Base-by-base conservation (phyloP, 1,140 invertebrate species). In the Drosophila mauritiana region DNA sequence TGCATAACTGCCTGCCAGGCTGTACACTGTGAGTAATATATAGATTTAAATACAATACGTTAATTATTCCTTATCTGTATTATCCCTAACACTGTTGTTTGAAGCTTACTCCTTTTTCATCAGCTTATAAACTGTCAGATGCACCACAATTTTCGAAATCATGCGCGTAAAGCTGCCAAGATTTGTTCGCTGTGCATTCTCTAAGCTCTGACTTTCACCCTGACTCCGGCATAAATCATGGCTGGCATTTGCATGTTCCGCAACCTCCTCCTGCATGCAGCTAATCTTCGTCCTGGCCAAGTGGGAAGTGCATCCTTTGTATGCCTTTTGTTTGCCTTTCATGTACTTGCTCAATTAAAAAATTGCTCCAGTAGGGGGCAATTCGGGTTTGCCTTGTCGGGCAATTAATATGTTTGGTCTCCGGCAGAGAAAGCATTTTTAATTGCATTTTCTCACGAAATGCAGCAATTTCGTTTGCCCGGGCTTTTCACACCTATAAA, bases 291-390 rank as follows among this genome's bases (percentile, higher is more conserved):
- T 67, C 56, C 67, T 52, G 40, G 67, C 67, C 67, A 37, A 73
- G 46, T 46, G 67, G 62, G 51, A 80, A 80, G 72, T 80, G 79
- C 79, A 81, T 70, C 67, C 79, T 80, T 80, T 84, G 64, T 80
- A 58, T 54, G 81, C 78, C 73, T 68, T 69, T 78, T 82, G 75
- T 86, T 86, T 85, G 82, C 73, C 57, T 70, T 80, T 63, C 77
- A 78, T 79, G 83, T 76, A 84, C 77, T 80, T 77, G 83, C 78
- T 86, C 82, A 78, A 88, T 86, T 86, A 86, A 88, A 86, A 88
- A 86, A 86, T 88, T 79, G 78, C 82, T 45, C 15, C 49, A 55
- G 43, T 45, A 2, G 73, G 63, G 39, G 45, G 53, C 39, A 55
- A 56, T 53, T 56, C 45, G 59, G 70, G 62, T 57, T 82, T 77